Evolutionary conservation across 2,113 vertebrate species (phyloP), one percentile per base, ranked within the genome.

Genomic region (Lophura nycthemera): DNA sequence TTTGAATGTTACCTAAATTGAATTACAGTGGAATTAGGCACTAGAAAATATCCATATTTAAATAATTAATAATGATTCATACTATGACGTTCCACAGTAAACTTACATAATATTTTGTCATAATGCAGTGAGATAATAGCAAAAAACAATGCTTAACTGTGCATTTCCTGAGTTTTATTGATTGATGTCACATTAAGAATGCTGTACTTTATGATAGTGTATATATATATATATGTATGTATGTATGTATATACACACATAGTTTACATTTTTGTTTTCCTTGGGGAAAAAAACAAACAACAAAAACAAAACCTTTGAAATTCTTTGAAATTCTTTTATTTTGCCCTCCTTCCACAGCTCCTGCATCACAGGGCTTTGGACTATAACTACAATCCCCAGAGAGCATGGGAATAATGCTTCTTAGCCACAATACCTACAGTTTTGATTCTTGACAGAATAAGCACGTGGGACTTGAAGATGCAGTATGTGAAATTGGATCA

Each of bases 401-500:
- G 87, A 89, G 54, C 80, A 83, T 83, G 81, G 82, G 34, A 92
- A 88, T 70, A 92, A 48, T 64, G 30, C 96, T 96, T 90, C 87
- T 97, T 79, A 78, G 50, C 84, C 71, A 87, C 32, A 79, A 84
- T 84, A 93, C 52, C 78, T 88, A 89, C 61, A 24, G 70, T 90
- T 97, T 97, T 96, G 94, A 93, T 91, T 96, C 87, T 86, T 96
- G 82, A 95, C 87, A 89, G 89, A 82, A 92, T 87, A 95, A 95
- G 61, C 76, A 79, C 86, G 83, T 86, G 84, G 76, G 43, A 32
- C 54, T 83, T 89, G 88, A 92, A 43, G 34, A 45, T 83, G 59
- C 47, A 95, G 52, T 30, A 36, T 93, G 70, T 94, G 94, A 97
- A 97, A 96, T 29, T 88, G 90, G 88, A 97, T 81, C 91, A 75